Evolutionary conservation across 2,113 vertebrate species (phyloP), one percentile per base, ranked within the genome.

Genomic region (Laterallus jamaicensis): DNA sequence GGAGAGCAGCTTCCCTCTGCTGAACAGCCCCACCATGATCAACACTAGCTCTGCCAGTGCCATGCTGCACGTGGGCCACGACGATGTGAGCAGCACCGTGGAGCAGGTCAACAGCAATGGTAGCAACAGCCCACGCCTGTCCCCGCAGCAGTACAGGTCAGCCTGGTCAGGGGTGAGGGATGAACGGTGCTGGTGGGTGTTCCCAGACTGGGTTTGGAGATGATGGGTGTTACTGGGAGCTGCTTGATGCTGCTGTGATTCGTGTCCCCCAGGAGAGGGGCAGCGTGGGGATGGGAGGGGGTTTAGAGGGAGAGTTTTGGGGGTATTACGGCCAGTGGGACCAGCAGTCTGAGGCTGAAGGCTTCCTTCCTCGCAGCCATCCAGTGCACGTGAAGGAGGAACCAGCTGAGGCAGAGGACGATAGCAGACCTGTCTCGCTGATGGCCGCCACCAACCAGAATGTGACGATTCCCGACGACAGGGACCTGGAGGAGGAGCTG

Each of bases 381-480:
- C 98, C 98, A 91, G 98, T 99, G 79, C 99, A 99, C 89, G 99
- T 99, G 97, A 99, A 99, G 98, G 99, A 99, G 98, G 99, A 99
- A 87, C 99, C 99, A 1, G 98, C 99, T 0, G 99, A 99, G 96
- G 91, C 99, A 2, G 99, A 99, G 96, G 99, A 99, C 26, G 99
- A 99, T 95, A 96, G 98, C 92, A 97, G 99, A 80, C 98, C 99
- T 1, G 95, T 99, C 37, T 99, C 99, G 1, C 97, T 99, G 70
- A 97, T 99, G 97, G 98, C 98, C 18, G 80, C 98, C 32, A 96
- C 99, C 95, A 98, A 98, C 97, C 99, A 99, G 97, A 99, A 98
- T 98, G 95, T 99, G 96, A 96, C 97, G 47, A 97, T 99, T 96
- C 98, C 99, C 20, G 99, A 99, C 40, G 99, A 99, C 93, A 98